These are phyloP conservation scores for Hartigia nigra DNA, from an alignment of 2,888 invertebrate species.

Conservation along the genomic window DNA sequence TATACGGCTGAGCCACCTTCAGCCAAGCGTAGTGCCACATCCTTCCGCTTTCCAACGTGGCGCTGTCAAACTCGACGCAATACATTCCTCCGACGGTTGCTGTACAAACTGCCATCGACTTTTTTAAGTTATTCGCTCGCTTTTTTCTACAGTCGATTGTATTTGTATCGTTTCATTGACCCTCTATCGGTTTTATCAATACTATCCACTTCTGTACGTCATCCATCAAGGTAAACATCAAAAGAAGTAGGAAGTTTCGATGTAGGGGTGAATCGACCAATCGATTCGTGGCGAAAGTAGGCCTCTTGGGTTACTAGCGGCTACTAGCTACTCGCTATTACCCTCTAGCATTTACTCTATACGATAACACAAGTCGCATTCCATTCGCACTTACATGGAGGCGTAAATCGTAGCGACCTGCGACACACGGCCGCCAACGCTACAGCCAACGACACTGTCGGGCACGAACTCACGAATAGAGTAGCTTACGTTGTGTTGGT, in stretches of 20 bases:
- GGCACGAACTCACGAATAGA: background rate
- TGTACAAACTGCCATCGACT: background rate
- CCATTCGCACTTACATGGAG: background rate
- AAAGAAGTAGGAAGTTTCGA: background rate
- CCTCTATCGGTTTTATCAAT: background rate
- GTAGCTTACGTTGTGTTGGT: constrained; percentile 29
- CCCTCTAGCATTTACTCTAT: background rate
- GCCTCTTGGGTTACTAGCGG: background rate
- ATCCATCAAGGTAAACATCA: background rate
- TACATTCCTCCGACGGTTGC: background rate
- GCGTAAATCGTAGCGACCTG: background rate
- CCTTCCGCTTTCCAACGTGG: background rate
- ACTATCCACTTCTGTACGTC: background rate
- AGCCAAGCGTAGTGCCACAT: background rate
- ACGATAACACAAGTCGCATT: background rate
- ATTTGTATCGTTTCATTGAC: background rate
- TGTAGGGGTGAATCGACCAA: background rate
- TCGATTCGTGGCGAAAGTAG: background rate
- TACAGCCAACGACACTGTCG: background rate
- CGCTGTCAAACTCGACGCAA: background rate
- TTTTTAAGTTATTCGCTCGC: background rate
- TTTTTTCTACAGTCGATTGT: background rate
- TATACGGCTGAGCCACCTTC: background rate
- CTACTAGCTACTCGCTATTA: background rate
- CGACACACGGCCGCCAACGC: background rate